These are phyloP conservation scores for Lethenteron reissneri DNA, from an alignment of 2,113 vertebrate genomes.

Conservation along the genomic window DNA sequence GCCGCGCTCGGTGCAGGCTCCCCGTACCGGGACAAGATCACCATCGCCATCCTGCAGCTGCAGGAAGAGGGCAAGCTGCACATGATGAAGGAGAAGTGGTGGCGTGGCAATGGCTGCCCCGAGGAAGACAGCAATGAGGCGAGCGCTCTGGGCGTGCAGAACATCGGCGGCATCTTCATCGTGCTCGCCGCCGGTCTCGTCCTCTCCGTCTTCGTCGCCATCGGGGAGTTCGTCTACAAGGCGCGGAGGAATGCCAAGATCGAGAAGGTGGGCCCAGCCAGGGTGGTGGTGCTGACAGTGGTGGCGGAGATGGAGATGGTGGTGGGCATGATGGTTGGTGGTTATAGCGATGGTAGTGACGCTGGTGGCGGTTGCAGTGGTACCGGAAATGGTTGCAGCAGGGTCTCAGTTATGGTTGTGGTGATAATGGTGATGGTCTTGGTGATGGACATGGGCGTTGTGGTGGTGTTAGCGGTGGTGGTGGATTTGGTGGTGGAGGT, in stretches of 20 bases:
- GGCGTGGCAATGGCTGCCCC: slow-evolving; percentile 62
- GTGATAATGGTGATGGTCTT: too few species aligned
- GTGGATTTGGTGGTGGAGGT: too few species aligned
- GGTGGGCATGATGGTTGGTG: too few species aligned
- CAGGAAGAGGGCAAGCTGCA: slow-evolving; percentile 88
- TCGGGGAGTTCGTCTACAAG: slow-evolving; percentile 92
- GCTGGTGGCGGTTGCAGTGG: too few species aligned
- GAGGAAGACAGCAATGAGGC: slow-evolving; percentile 72
- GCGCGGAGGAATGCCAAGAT: slow-evolving; percentile 65
- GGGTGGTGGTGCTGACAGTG: neutral
- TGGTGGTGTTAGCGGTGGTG: too few species aligned
- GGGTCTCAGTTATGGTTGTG: too few species aligned
- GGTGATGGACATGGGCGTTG: too few species aligned
- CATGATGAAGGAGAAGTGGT: slow-evolving; percentile 92
- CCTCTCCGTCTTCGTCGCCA: slow-evolving; percentile 73
- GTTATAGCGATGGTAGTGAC: too few species aligned
- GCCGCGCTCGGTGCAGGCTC: slow-evolving; percentile 35
- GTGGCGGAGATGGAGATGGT: too few species aligned
- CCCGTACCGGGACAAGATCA: slow-evolving; percentile 88
- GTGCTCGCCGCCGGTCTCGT: slow-evolving; percentile 75
- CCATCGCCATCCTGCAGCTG: slow-evolving; percentile 82
- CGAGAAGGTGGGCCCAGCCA: slow-evolving; percentile 42
- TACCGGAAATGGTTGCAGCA: too few species aligned
- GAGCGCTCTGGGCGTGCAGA: slow-evolving; percentile 78
- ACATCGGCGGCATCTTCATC: slow-evolving; percentile 89